Base-by-base conservation (phyloP, 2,797 vertebrate species). In the Denticeps clupeoides region DNA sequence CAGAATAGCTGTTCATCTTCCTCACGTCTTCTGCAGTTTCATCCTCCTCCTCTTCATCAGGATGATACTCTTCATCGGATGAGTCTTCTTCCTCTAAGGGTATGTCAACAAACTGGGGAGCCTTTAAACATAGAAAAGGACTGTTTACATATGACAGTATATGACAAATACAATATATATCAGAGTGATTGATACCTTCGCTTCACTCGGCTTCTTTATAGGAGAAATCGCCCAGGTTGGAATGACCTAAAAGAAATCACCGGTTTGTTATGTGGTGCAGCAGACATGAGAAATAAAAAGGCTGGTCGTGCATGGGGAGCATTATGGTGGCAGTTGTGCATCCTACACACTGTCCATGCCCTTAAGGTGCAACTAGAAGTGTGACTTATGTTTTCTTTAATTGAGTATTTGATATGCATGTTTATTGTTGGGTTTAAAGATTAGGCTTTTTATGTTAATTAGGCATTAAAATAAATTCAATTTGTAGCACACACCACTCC, bases 401-500 rank as follows among this genome's bases (percentile, higher is more conserved):
- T n/a, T n/a, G n/a, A n/a, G n/a, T n/a, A n/a, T n/a, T n/a, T n/a
- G n/a, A n/a, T n/a, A n/a, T n/a, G n/a, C n/a, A n/a, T n/a, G n/a
- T n/a, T n/a, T n/a, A n/a, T n/a, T n/a, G n/a, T n/a, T n/a, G n/a
- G n/a, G n/a, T n/a, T n/a, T n/a, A n/a, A n/a, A n/a, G n/a, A n/a
- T n/a, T n/a, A n/a, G n/a, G n/a, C n/a, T n/a, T n/a, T n/a, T n/a
- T n/a, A n/a, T n/a, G n/a, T n/a, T n/a, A n/a, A n/a, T n/a, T n/a
- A n/a, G n/a, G n/a, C n/a, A n/a, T n/a, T n/a, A n/a, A n/a, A n/a
- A n/a, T n/a, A n/a, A n/a, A n/a, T n/a, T n/a, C n/a, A n/a, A n/a
- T n/a, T n/a, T n/a, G n/a, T n/a, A n/a, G n/a, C n/a, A n/a, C 91
- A 82, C 41, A 98, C 94, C 86, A 89, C 93, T 64, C 93, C 92